A percentile compares a stretch with the other conserved stretches of the same genome.
phyloP scores from a whole-genome alignment of 2,888 invertebrate genomes.

The Sclerodermus sp. region DNA sequence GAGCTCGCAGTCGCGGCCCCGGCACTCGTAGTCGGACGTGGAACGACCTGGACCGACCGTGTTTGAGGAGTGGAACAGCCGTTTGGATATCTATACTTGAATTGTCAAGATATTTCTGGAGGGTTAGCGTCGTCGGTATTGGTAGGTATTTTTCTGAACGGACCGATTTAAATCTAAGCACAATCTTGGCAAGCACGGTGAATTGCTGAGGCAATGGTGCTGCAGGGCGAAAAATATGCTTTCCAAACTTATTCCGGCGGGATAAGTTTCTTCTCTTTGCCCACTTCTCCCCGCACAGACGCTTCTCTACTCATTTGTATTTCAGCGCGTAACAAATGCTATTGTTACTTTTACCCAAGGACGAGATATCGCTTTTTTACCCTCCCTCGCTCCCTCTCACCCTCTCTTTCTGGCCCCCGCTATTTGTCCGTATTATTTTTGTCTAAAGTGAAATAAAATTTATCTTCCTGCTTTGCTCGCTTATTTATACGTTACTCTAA shows the following conservation, averaged over 20 bases:
- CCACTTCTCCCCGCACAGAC: conserved; percentile 1
- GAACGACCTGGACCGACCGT: too few species aligned
- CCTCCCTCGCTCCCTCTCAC: background rate
- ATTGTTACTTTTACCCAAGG: background rate
- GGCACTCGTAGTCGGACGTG: conserved; percentile 2
- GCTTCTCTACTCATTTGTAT: too few species aligned
- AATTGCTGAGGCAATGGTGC: too few species aligned
- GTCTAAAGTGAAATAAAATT: too few species aligned
- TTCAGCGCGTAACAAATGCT: background rate
- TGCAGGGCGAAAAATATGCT: too few species aligned
- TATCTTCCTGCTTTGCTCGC: too few species aligned
- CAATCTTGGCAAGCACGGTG: conserved; percentile 24
- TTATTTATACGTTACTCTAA: too few species aligned
- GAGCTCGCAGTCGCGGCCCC: conserved; percentile 2
- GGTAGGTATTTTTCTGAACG: conserved; percentile 15
- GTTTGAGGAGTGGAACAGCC: too few species aligned
- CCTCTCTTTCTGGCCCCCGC: background rate
- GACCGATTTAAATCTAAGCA: conserved; percentile 17
- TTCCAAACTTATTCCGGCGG: too few species aligned
- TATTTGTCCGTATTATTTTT: background rate
- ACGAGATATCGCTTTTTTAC: background rate
- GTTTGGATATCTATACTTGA: background rate
- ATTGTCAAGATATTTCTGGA: conserved; percentile 11
- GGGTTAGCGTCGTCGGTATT: background rate
- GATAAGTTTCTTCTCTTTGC: conserved; percentile 1